phyloP scores from a whole-genome alignment of 2,888 invertebrate genomes.

The Brassicogethes aeneus region DNA sequence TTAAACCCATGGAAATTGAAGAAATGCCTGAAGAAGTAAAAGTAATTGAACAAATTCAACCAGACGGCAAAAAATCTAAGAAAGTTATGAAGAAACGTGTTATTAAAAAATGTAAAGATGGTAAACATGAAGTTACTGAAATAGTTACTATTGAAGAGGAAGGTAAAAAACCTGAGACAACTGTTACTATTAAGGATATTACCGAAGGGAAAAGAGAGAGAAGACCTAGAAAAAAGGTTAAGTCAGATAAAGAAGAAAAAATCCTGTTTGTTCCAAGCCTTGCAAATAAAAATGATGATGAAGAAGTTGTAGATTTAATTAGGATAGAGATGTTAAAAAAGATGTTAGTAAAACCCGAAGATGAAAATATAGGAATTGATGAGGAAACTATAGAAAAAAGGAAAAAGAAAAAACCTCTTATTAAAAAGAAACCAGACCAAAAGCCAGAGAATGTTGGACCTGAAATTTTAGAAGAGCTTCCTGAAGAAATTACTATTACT shows the following conservation, averaged over 20 bases:
- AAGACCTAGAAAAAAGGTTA: not conserved
- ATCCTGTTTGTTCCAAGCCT: not conserved
- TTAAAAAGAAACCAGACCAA: too few relatives aligned
- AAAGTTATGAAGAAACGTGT: slow-evolving; percentile 30
- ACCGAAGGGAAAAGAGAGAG: too few relatives aligned
- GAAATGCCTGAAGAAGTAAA: too few relatives aligned
- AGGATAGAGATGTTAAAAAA: slow-evolving; percentile 38
- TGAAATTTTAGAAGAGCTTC: slow-evolving; percentile 28
- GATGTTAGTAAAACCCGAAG: slow-evolving; percentile 24
- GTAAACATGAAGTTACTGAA: too few relatives aligned
- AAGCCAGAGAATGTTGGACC: slow-evolving; percentile 17
- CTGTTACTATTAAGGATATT: too few relatives aligned
- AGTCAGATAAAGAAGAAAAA: not conserved
- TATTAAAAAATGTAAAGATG: slow-evolving; percentile 35
- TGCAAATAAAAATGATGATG: not conserved
- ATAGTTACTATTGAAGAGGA: too few relatives aligned
- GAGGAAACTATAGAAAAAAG: not conserved
- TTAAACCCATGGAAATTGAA: too few relatives aligned
- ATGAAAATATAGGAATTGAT: not conserved
- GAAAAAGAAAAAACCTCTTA: not conserved
- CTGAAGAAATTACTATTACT: slow-evolving; percentile 22
- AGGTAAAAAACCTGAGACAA: too few relatives aligned
- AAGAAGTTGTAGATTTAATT: slow-evolving; percentile 32
- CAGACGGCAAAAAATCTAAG: too few relatives aligned
- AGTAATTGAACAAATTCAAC: too few relatives aligned